Conservation (phyloP, 2,797 vertebrate species). For the Moxostoma hubbsi region DNA sequence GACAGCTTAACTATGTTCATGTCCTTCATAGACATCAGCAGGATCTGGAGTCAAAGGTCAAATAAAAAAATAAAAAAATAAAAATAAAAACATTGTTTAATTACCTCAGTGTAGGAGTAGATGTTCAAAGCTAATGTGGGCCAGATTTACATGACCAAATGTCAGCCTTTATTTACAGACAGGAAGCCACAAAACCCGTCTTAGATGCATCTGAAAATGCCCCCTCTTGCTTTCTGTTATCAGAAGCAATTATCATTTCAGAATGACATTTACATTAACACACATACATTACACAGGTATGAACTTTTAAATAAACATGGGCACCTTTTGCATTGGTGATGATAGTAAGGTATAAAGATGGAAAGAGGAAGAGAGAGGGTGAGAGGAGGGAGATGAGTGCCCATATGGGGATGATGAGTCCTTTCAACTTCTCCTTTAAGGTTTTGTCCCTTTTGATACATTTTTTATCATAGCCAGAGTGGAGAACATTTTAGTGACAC, state of each 20-base stretch:
- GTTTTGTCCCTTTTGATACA: constrained; percentile 73
- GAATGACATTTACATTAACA: constrained; percentile 46
- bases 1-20: constrained; percentile 90
- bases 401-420: constrained; percentile 64
- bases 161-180: constrained; percentile 30
- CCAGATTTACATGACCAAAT: constrained; percentile 34
- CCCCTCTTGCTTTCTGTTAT: constrained; percentile 7
- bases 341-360: constrained; percentile 23
- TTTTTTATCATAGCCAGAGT: constrained; percentile 74
- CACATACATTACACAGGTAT: constrained; percentile 19
- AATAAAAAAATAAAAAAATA: not conserved
- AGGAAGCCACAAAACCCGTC: not conserved
- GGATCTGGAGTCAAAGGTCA: constrained; percentile 70
- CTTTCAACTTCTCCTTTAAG: constrained; percentile 71
- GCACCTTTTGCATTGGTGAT: constrained; percentile 28
- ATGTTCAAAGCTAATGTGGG: constrained; percentile 30
- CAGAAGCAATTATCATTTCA: constrained; percentile 13
- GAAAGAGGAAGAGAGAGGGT: constrained; percentile 28
- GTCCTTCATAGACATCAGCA: constrained; percentile 89
- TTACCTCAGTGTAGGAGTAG: not conserved
- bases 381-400: constrained; percentile 44
- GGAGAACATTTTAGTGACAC: constrained; percentile 68
- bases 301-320: constrained; percentile 40
- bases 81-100: constrained; percentile 4
- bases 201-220: constrained; percentile 18